Evolutionary conservation across 2,888 invertebrate genomes (phyloP).

Genomic region (Plusia festucae): DNA sequence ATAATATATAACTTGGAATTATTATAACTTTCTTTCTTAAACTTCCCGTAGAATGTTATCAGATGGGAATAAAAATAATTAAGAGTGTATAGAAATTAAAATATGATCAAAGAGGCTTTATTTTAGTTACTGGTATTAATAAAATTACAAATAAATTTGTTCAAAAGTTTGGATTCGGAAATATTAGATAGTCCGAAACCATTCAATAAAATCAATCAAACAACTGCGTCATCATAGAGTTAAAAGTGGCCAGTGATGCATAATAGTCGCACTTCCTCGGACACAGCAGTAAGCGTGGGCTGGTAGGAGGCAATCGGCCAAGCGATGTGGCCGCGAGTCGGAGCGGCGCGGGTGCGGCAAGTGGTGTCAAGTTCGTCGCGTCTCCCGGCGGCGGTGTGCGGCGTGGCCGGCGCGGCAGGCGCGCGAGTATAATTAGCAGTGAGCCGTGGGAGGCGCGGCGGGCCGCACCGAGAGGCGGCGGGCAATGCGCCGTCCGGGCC

Average conservation of each 20-base stretch:
- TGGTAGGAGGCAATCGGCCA: constrained; percentile 69
- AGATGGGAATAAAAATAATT: too few relatives aligned
- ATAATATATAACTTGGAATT: not conserved
- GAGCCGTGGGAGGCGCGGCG: constrained; percentile 87
- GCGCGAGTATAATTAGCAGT: constrained; percentile 85
- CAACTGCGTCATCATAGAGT: not conserved
- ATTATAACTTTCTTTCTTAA: too few relatives aligned
- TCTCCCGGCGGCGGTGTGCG: constrained; percentile 66
- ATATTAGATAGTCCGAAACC: not conserved
- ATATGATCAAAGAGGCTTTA: too few relatives aligned
- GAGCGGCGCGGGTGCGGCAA: constrained; percentile 67
- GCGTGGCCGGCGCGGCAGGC: constrained; percentile 65
- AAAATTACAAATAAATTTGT: not conserved
- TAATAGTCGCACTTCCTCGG: constrained; percentile 62
- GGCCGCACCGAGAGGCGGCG: constrained; percentile 83
- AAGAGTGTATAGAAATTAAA: too few relatives aligned
- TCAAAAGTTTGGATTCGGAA: not conserved
- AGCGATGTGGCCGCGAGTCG: constrained; percentile 57
- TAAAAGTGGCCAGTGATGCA: constrained; percentile 42
- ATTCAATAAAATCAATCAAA: not conserved
- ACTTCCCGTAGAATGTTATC: too few relatives aligned
- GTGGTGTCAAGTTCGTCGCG: constrained; percentile 74
- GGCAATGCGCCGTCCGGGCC: constrained; percentile 85
- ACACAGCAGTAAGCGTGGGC: constrained; percentile 61
- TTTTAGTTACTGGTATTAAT: too few relatives aligned